Conservation (phyloP, 2,888 invertebrate genomes). For the Aspidiotus destructor region DNA sequence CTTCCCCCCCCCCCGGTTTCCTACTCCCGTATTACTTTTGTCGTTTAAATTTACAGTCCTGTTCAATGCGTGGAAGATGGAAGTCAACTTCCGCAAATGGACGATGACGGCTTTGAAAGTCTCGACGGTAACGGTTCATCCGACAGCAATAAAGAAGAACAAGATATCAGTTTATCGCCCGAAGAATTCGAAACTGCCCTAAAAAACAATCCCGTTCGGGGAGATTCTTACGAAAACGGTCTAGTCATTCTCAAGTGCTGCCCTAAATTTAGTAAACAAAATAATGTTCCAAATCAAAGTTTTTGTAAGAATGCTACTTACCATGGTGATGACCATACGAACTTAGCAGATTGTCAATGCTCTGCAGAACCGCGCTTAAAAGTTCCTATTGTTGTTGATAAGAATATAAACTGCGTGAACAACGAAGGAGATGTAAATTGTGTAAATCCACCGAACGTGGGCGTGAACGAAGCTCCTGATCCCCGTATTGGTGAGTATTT, state of each 20-base stretch:
- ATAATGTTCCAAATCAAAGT: slow-evolving; percentile 22
- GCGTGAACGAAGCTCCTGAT: too few species aligned
- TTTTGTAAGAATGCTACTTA: slow-evolving; percentile 6
- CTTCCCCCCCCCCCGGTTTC: background rate
- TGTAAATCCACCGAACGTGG: too few species aligned
- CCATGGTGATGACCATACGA: background rate
- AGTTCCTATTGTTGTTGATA: too few species aligned
- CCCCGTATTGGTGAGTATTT: too few species aligned
- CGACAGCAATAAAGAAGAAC: slow-evolving; percentile 50
- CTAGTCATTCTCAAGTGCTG: slow-evolving; percentile 31
- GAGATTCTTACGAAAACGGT: slow-evolving; percentile 21
- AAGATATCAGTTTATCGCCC: slow-evolving; percentile 31
- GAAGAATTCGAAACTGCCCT: slow-evolving; percentile 27
- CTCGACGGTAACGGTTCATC: slow-evolving; percentile 64
- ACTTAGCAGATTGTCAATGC: background rate
- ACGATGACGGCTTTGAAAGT: slow-evolving; percentile 76
- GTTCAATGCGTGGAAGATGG: slow-evolving; percentile 17
- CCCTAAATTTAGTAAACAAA: slow-evolving; percentile 25
- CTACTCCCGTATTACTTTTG: background rate
- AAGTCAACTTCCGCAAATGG: slow-evolving; percentile 41
- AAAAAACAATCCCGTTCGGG: slow-evolving; percentile 23
- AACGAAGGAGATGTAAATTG: too few species aligned
- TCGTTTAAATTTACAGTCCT: slow-evolving; percentile 34
- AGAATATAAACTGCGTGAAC: too few species aligned
- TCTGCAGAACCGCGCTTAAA: too few species aligned